Base-by-base conservation (phyloP, 2,888 invertebrate genomes). In the Drosophila melanosoma region DNA sequence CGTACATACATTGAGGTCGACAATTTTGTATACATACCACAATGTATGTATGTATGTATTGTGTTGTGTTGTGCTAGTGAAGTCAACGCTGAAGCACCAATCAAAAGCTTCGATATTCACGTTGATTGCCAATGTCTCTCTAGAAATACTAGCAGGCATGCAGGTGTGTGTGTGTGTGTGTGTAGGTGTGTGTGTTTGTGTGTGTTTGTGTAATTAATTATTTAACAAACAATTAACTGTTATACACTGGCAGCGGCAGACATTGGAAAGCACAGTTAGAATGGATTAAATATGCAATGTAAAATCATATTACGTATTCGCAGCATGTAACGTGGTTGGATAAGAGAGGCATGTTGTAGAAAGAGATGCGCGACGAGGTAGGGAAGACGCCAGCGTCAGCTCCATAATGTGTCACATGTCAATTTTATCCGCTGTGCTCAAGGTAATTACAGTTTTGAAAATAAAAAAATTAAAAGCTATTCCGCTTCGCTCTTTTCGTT, bases 151-250 rank as follows among this genome's bases (percentile, higher is more conserved):
- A 33, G 20, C 26, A 35, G 32, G 12, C 12, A 20, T 52, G 32
- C 26, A 20, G 32, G 15, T 52, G 32, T 35, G n/a, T 38, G 35
- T 17, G 15, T 38, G 17, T 12, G 17, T 29, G 15, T 23, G 35
- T 38, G 15, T 52, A 26, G 20, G n/a, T 48, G 35, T 23, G 15
- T 35, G 35, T 35, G 53, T 38, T 40, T 23, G 45, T 51, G 42
- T 49, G 63, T 65, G 49, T 48, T 48, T 76, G 62, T 74, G 74
- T 65, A 73, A 86, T 86, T 83, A 87, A 86, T 83, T 86, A 83
- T 86, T 86, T 67, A 83, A 81, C 62, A 76, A 83, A 83, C 81
- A 86, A 83, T 83, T 87, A 83, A 87, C 74, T 74, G 72, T 79
- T 62, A 63, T 61, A 59, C 45, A 42, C 15, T 26, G 49, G 23